A percentile compares a stretch with the other conserved stretches of the same genome.
These are phyloP conservation scores for Polydrusus pterygomalis DNA, from an alignment of 2,888 invertebrate species.

Conservation along the genomic window DNA sequence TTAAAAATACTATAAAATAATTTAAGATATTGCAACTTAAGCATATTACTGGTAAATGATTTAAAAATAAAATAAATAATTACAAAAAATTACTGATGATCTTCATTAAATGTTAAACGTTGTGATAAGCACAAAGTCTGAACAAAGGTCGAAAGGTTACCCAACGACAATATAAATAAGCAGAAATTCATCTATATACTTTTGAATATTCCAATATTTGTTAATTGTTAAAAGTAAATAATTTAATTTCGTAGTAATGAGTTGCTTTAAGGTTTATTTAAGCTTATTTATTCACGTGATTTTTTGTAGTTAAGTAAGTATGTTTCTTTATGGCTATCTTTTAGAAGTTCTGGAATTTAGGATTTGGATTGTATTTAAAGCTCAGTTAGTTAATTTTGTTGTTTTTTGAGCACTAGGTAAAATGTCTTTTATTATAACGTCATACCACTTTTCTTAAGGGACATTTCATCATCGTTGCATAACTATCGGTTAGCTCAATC, in stretches of 20 bases:
- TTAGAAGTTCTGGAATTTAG: not conserved
- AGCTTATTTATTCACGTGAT: not conserved
- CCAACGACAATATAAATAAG: slow-evolving; percentile 55
- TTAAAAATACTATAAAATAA: not conserved
- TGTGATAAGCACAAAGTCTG: slow-evolving; percentile 66
- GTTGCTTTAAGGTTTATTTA: not conserved
- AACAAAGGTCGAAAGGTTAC: slow-evolving; percentile 65
- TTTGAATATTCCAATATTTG: slow-evolving; percentile 45
- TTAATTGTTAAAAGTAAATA: slow-evolving; percentile 44
- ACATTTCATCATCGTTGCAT: too few relatives aligned
- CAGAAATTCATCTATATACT: slow-evolving; percentile 51
- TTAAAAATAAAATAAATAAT: slow-evolving; percentile 22
- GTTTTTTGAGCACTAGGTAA: too few relatives aligned
- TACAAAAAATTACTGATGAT: slow-evolving; percentile 17
- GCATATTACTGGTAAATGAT: not conserved
- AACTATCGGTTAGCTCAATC: too few relatives aligned
- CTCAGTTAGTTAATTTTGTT: too few relatives aligned
- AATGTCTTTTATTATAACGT: too few relatives aligned
- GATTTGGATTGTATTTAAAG: not conserved
- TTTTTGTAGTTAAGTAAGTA: not conserved
- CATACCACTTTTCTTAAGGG: too few relatives aligned
- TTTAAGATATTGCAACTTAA: slow-evolving; percentile 6
- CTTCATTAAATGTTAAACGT: slow-evolving; percentile 49
- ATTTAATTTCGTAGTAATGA: slow-evolving; percentile 46
- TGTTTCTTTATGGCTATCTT: not conserved